phyloP scores from a whole-genome alignment of 2,888 invertebrate species.

The Orthonychiurus folsomi region DNA sequence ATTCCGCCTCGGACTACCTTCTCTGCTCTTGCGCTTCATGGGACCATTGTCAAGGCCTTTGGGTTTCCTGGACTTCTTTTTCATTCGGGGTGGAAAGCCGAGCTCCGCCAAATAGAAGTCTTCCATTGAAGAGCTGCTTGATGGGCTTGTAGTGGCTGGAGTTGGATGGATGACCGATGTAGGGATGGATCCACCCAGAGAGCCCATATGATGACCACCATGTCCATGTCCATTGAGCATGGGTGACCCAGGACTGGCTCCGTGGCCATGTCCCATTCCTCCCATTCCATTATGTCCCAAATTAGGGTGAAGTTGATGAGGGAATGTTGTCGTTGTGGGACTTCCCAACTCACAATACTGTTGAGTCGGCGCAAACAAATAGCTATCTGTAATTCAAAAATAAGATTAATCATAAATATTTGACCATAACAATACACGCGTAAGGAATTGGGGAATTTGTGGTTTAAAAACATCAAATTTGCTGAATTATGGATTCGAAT shows the following conservation, averaged over 20 bases:
- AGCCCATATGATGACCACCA: constrained; percentile 47
- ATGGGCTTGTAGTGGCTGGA: constrained; percentile 44
- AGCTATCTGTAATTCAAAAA: constrained; percentile 32
- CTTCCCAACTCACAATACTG: constrained; percentile 40
- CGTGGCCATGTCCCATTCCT: constrained; percentile 24
- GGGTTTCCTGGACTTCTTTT: constrained; percentile 76
- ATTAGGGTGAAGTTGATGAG: constrained; percentile 34
- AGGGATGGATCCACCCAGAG: constrained; percentile 43
- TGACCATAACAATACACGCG: background rate
- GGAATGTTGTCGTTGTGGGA: constrained; percentile 39
- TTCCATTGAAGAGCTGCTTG: constrained; percentile 65
- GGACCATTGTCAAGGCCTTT: constrained; percentile 45
- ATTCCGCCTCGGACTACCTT: no score
- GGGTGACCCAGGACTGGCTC: constrained; percentile 31
- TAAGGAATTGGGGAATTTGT: background rate
- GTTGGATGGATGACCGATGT: constrained; percentile 51
- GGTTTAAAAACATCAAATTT: background rate
- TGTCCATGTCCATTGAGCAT: constrained; percentile 47
- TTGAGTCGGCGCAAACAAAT: constrained; percentile 37
- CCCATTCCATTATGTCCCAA: constrained; percentile 30
- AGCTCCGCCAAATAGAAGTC: constrained; percentile 72
- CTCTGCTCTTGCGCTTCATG: constrained; percentile 79
- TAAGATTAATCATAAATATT: constrained; percentile 7
- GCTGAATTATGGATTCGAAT: no score
- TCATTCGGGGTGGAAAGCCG: constrained; percentile 68